A percentile compares a stretch with the other conserved stretches of the same genome.
phyloP scores from a whole-genome alignment of 2,113 vertebrate species.

The Aptenodytes patagonicus region DNA sequence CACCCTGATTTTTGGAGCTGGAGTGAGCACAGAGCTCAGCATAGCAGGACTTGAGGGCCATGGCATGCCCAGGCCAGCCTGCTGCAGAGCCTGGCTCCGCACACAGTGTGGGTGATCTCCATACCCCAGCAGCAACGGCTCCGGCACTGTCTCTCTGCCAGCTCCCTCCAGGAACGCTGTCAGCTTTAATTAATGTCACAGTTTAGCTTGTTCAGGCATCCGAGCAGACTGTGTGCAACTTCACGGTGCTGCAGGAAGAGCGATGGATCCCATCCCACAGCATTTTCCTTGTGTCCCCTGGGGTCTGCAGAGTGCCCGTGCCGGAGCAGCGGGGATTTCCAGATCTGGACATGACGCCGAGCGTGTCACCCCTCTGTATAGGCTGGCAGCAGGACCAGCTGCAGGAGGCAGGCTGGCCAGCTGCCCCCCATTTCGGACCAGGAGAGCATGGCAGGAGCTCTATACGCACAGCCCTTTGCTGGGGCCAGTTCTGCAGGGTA shows the following conservation, averaged over 20 bases:
- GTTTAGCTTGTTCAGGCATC: constrained; percentile 11
- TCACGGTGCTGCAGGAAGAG: accelerated
- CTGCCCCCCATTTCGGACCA: background rate
- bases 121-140: background rate
- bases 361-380: background rate
- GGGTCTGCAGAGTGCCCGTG: background rate
- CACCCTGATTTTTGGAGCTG: background rate
- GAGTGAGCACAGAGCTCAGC: background rate
- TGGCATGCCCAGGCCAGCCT: background rate
- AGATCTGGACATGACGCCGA: accelerated
- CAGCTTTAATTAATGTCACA: constrained; percentile 41
- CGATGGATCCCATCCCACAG: background rate
- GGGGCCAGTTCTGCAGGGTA: background rate
- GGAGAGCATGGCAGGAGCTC: background rate
- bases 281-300: background rate
- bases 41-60: background rate
- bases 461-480: background rate
- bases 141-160: background rate
- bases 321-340: background rate
- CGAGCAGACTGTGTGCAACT: background rate
- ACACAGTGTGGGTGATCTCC: background rate
- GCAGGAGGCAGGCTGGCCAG: background rate
- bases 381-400: background rate
- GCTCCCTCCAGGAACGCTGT: constrained; percentile 19
- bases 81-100: background rate